phyloP scores from a whole-genome alignment of 2,113 vertebrate genomes.

The Reinhardtius hippoglossoides region DNA sequence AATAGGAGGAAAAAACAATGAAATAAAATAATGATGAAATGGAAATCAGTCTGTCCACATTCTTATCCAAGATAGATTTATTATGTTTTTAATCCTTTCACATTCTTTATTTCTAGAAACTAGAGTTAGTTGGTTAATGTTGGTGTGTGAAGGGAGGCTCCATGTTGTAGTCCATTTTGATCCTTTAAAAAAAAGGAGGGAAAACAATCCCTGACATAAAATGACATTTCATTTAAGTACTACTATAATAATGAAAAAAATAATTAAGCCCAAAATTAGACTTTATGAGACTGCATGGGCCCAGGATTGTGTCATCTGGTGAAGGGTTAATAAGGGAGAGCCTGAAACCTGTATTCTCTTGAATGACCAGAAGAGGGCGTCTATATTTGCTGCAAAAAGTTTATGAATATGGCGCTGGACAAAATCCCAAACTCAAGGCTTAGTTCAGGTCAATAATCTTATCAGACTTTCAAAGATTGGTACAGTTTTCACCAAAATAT shows the following conservation, averaged over 20 bases:
- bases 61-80: conserved; percentile 18
- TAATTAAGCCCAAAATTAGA: neutral
- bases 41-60: conserved; percentile 26
- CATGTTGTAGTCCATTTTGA: neutral
- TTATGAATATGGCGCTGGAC: too few species aligned
- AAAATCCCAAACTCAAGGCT: too few species aligned
- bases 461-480: too few species aligned
- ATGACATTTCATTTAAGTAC: neutral
- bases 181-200: neutral
- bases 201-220: neutral
- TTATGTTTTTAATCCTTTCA: neutral
- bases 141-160: neutral
- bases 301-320: neutral
- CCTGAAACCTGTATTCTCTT: too few species aligned
- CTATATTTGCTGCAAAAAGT: too few species aligned
- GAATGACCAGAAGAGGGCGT: too few species aligned
- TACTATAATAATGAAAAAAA: neutral
- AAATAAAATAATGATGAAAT: conserved; percentile 76
- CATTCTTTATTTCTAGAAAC: neutral
- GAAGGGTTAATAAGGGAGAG: neutral
- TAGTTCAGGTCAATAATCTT: too few species aligned
- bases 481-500: too few species aligned
- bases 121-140: neutral
- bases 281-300: neutral
- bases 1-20: conserved; percentile 66